A percentile compares a stretch with the other conserved stretches of the same genome.
Conservation (phyloP, 2,888 invertebrate genomes). For the Azorinus chamasolen region DNA sequence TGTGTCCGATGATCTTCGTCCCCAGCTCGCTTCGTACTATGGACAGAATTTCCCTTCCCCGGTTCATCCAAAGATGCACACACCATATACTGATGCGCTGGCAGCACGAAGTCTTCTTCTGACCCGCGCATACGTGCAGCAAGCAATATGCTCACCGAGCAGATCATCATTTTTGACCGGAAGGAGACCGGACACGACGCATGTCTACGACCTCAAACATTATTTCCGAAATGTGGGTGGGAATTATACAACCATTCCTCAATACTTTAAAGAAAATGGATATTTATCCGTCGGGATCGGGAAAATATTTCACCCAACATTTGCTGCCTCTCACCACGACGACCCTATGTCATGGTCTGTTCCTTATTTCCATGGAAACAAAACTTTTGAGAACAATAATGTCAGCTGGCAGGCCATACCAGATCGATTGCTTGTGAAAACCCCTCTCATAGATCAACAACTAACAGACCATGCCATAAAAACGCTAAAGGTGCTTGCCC, state of each 20-base stretch:
- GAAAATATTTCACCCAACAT: constrained; percentile 67
- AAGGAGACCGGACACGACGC: constrained; percentile 67
- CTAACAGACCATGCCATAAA: constrained; percentile 89
- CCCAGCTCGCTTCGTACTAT: constrained; percentile 50
- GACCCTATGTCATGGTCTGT: constrained; percentile 60
- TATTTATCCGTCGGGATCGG: constrained; percentile 63
- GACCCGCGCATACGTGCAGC: constrained; percentile 42
- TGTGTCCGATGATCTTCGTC: constrained; percentile 55
- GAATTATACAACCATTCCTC: constrained; percentile 61
- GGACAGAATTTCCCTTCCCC: constrained; percentile 55
- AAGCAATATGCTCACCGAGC: constrained; percentile 30
- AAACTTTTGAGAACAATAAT: constrained; percentile 89
- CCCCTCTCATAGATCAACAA: constrained; percentile 93
- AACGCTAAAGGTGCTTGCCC: constrained; percentile 87
- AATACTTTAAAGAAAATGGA: constrained; percentile 65
- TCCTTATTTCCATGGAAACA: constrained; percentile 68
- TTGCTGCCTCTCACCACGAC: constrained; percentile 66
- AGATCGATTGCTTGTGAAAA: constrained; percentile 81
- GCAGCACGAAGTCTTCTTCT: constrained; percentile 84
- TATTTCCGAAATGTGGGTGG: constrained; percentile 61
- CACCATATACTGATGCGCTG: constrained; percentile 92
- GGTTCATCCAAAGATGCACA: constrained; percentile 88
- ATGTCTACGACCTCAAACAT: constrained; percentile 46
- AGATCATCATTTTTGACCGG: constrained; percentile 66
- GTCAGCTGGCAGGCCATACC: constrained; percentile 66